These are phyloP conservation scores for Plecturocebus donacophilus DNA, from an alignment of 2,113 vertebrate genomes.

Conservation along the genomic window DNA sequence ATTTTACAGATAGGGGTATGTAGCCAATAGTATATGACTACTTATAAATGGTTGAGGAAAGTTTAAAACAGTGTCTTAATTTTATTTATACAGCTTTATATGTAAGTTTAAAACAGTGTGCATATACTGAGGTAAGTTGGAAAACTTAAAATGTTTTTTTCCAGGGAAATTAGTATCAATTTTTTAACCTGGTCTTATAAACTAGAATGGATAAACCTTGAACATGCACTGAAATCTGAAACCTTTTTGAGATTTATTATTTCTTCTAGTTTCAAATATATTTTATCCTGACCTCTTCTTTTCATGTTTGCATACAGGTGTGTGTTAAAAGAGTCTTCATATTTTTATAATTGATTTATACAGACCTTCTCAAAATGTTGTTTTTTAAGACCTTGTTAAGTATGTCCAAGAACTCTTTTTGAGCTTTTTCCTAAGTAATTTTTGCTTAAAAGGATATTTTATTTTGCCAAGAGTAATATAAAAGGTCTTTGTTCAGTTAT, in stretches of 20 bases:
- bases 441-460: constrained; percentile 56
- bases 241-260: background rate
- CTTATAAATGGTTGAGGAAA: background rate
- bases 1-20: background rate
- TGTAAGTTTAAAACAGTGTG: background rate
- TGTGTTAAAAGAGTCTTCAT: constrained; percentile 42
- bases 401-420: constrained; percentile 16
- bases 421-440: constrained; percentile 42
- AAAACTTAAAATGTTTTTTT: constrained; percentile 25
- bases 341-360: constrained; percentile 50
- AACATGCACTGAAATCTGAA: background rate
- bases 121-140: background rate
- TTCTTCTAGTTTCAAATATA: background rate
- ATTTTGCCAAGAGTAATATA: constrained; percentile 60
- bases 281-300: background rate
- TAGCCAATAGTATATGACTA: background rate
- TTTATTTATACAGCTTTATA: constrained; percentile 34
- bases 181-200: background rate
- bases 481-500: constrained; percentile 45
- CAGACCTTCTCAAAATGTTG: constrained; percentile 42
- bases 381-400: constrained; percentile 52
- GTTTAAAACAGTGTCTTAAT: background rate
- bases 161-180: background rate
- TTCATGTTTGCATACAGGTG: constrained; percentile 44
- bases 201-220: constrained; percentile 15